These are phyloP conservation scores for Nebria brevicollis DNA, from an alignment of 2,888 invertebrate genomes.

Conservation along the genomic window DNA sequence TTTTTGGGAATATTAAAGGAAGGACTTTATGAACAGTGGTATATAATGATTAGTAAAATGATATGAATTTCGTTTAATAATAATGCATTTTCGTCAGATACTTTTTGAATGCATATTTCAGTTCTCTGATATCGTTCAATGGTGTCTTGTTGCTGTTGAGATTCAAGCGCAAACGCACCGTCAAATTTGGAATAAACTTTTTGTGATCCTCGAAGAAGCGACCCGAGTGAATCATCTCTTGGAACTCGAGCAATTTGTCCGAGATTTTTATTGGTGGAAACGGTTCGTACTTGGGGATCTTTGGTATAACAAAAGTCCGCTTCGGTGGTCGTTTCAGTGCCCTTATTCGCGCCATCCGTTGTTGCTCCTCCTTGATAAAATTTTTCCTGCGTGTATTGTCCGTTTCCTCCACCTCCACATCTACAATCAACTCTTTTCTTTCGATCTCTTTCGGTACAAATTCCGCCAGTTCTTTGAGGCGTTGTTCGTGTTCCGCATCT, in stretches of 20 bases:
- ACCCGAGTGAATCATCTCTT: conserved; percentile 59
- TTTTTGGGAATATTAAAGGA: not conserved
- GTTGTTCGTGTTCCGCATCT: conserved; percentile 37
- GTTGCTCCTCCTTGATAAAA: conserved; percentile 33
- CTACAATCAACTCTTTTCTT: conserved; percentile 30
- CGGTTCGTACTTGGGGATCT: conserved; percentile 56
- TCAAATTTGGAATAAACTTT: conserved; percentile 30
- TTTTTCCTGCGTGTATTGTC: conserved; percentile 22
- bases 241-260: conserved; percentile 58
- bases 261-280: conserved; percentile 60
- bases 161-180: conserved; percentile 20
- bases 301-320: conserved; percentile 31
- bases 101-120: conserved; percentile 29
- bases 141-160: conserved; percentile 13
- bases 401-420: conserved; percentile 21
- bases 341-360: conserved; percentile 34
- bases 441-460: conserved; percentile 36
- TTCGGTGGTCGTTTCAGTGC: conserved; percentile 20
- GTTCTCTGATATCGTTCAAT: conserved; percentile 24
- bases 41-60: not conserved
- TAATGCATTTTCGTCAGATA: conserved; percentile 32
- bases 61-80: conserved; percentile 1
- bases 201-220: conserved; percentile 61
- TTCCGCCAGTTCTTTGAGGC: conserved; percentile 33
- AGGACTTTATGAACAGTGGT: not conserved